phyloP scores from a whole-genome alignment of 2,797 vertebrate species.

The Liparis tanakae region DNA sequence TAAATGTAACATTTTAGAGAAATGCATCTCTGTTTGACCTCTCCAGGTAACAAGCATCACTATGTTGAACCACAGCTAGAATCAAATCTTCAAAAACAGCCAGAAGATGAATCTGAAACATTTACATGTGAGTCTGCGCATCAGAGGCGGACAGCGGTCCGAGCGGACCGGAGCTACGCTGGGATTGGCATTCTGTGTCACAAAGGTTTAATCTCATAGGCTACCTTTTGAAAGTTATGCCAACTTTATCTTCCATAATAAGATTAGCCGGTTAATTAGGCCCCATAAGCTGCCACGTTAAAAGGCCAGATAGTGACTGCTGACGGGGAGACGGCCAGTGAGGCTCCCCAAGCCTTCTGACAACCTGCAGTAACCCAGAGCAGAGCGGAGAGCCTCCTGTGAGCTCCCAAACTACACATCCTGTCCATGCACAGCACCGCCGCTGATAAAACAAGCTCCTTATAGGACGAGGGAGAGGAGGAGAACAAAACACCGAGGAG shows the following conservation, averaged over 20 bases:
- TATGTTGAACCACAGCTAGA: background rate
- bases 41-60: background rate
- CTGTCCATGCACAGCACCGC: constrained; percentile 63
- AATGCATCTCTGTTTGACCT: background rate
- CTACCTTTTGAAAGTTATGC: constrained; percentile 33
- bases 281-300: constrained; percentile 45
- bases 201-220: constrained; percentile 44
- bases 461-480: too few species aligned
- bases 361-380: constrained; percentile 79
- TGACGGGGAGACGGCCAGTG: constrained; percentile 30
- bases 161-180: background rate
- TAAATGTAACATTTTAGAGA: background rate
- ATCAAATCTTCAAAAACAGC: background rate
- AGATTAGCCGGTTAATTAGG: constrained; percentile 61
- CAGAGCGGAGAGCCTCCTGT: constrained; percentile 73
- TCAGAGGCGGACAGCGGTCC: background rate
- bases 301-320: constrained; percentile 57
- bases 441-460: constrained; percentile 74
- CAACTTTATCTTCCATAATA: constrained; percentile 49
- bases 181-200: constrained; percentile 7
- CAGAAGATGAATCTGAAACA: background rate
- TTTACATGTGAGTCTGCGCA: background rate
- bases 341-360: constrained; percentile 64
- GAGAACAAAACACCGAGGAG: too few species aligned
- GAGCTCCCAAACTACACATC: constrained; percentile 75